A percentile compares a stretch with the other conserved stretches of the same genome.
Conservation (phyloP, 1,140 invertebrate genomes). For the Colletes latitarsis region DNA sequence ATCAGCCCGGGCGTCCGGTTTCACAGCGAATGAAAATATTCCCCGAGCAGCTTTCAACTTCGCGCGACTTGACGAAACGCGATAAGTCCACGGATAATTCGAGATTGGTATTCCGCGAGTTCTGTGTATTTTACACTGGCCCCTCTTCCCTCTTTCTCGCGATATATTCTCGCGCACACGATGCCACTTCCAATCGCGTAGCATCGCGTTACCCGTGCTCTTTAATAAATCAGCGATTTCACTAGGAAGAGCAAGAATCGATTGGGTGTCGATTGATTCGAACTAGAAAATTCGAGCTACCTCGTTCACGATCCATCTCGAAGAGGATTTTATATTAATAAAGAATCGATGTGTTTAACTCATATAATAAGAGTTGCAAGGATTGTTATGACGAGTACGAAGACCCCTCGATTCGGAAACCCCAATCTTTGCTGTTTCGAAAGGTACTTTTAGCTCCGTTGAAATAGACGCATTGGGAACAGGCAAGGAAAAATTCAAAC, state of each 20-base stretch:
- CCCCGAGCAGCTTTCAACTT: neutral
- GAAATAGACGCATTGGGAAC: too few species aligned
- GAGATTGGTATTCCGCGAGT: conserved; percentile 24
- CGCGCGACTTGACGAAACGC: conserved; percentile 16
- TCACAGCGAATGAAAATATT: conserved; percentile 43
- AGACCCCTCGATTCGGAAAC: too few species aligned
- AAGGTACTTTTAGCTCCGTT: too few species aligned
- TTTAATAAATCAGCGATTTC: conserved; percentile 5
- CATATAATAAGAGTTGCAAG: too few species aligned
- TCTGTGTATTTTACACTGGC: neutral
- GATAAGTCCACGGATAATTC: conserved; percentile 23
- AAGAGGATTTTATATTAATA: too few species aligned
- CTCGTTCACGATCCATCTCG: neutral
- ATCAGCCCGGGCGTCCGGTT: conserved; percentile 18
- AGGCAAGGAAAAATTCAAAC: too few species aligned
- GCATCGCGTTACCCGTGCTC: neutral
- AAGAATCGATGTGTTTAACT: too few species aligned
- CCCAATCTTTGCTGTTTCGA: too few species aligned
- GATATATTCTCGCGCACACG: conserved; percentile 7
- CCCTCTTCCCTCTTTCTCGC: neutral
- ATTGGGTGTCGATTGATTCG: neutral
- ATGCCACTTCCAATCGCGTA: neutral
- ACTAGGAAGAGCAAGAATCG: neutral
- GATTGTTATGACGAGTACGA: too few species aligned
- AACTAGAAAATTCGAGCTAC: conserved; percentile 9